Conservation (phyloP, 2,797 vertebrate species). For the Cynopterus sphinx region DNA sequence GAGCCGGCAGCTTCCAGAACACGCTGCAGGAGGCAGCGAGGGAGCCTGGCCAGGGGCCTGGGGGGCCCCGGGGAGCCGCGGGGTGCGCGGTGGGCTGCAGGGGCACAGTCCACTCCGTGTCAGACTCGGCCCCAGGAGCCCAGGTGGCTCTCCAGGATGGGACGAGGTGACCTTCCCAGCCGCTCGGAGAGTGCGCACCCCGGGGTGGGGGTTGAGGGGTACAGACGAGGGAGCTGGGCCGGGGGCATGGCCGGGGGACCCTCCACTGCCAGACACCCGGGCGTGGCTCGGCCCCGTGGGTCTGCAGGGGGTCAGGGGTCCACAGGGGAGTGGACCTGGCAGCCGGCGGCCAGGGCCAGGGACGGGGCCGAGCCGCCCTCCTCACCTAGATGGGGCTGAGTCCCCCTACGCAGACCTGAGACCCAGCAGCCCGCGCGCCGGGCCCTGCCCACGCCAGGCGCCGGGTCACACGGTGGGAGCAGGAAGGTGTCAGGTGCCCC, state of each 20-base stretch:
- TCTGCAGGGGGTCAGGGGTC: background rate
- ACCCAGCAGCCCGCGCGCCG: rapidly evolving
- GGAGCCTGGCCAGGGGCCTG: background rate
- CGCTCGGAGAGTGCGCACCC: background rate
- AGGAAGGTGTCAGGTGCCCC: no score
- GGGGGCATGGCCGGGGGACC: background rate
- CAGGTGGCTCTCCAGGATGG: no score
- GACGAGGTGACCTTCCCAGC: background rate
- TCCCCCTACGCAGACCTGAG: no score
- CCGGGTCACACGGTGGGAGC: no score
- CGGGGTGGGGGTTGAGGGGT: rapidly evolving
- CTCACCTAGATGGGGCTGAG: rapidly evolving
- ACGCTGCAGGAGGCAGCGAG: rapidly evolving
- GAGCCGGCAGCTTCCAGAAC: background rate
- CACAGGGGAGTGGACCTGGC: rapidly evolving
- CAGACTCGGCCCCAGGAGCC: background rate
- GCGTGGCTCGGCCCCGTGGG: background rate
- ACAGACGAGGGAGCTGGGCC: no score
- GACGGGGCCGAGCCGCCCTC: background rate
- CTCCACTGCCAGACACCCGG: background rate
- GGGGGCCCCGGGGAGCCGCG: background rate
- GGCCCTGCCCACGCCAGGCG: background rate
- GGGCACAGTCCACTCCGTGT: rapidly evolving
- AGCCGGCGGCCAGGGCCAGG: background rate
- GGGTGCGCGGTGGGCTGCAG: background rate